These are phyloP conservation scores for Zophobas atratus DNA, from an alignment of 1,140 invertebrate species.

Conservation along the genomic window DNA sequence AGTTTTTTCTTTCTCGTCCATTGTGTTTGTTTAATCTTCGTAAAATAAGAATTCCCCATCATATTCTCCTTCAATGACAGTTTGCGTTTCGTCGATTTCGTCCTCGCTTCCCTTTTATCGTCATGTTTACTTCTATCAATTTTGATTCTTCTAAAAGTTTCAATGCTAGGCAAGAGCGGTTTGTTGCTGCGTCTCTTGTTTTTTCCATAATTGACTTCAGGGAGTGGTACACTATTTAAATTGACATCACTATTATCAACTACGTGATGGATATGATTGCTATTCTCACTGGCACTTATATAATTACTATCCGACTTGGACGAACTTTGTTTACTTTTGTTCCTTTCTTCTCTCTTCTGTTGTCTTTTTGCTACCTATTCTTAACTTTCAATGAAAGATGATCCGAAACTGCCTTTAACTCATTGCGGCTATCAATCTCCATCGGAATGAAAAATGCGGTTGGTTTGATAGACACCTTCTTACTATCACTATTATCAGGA, in stretches of 20 bases:
- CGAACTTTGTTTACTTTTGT: conserved; percentile 52
- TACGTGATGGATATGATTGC: conserved; percentile 46
- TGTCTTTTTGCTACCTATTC: conserved; percentile 70
- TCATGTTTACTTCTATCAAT: conserved; percentile 39
- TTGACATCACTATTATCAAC: conserved; percentile 29
- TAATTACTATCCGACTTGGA: conserved; percentile 54
- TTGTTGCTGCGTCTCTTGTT: conserved; percentile 52
- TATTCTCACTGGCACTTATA: conserved; percentile 52
- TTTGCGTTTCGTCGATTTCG: conserved; percentile 43
- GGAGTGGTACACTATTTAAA: conserved; percentile 37
- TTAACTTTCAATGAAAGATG: conserved; percentile 72
- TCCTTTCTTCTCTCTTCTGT: conserved; percentile 70
- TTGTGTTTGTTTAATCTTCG: not conserved
- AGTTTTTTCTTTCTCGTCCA: conserved; percentile 32
- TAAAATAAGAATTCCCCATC: not conserved
- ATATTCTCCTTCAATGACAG: conserved; percentile 19
- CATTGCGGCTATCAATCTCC: conserved; percentile 66
- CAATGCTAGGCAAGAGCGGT: conserved; percentile 58
- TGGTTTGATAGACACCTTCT: conserved; percentile 69
- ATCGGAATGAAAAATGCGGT: conserved; percentile 73
- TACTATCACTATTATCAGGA: conserved; percentile 63
- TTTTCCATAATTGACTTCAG: conserved; percentile 40
- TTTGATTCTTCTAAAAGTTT: conserved; percentile 52
- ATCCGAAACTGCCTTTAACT: conserved; percentile 68
- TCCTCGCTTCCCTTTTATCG: conserved; percentile 41